phyloP scores from a whole-genome alignment of 2,888 invertebrate species.

The Leistus spinibarbis region DNA sequence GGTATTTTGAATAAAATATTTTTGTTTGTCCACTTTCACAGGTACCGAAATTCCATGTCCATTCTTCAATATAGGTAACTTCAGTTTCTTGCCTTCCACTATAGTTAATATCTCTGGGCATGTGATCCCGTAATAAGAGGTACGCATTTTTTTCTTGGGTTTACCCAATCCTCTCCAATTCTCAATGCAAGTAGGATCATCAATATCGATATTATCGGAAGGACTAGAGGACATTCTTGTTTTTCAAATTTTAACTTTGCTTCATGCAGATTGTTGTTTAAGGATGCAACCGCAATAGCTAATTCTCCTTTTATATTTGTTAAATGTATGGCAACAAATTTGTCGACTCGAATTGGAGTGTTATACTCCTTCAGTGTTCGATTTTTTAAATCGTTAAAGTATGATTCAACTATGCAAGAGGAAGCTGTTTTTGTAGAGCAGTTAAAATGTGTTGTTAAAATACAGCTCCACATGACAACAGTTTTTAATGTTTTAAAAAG shows the following conservation, averaged over 20 bases:
- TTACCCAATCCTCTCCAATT: not conserved
- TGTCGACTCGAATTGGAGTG: not conserved
- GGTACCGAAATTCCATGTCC: not conserved
- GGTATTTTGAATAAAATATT: not conserved
- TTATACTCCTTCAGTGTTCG: not conserved
- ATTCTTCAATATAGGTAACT: not conserved
- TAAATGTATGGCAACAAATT: not conserved
- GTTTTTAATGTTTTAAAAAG: slow-evolving; percentile 2
- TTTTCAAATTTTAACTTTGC: not conserved
- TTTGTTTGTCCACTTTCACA: not conserved
- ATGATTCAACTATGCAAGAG: not conserved
- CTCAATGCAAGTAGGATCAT: not conserved
- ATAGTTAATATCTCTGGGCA: not conserved
- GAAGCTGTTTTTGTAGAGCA: not conserved
- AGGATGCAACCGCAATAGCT: too few species aligned
- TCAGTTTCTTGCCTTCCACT: not conserved
- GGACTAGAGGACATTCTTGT: not conserved
- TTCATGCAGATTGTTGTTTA: too few species aligned
- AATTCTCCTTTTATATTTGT: not conserved
- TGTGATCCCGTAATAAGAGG: not conserved
- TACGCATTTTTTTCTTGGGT: not conserved
- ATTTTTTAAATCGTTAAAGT: not conserved
- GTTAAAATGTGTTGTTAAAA: not conserved
- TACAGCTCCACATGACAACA: not conserved
- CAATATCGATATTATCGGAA: not conserved